These are phyloP conservation scores for Agrochola litura DNA, from an alignment of 2,888 invertebrate genomes.

Conservation along the genomic window DNA sequence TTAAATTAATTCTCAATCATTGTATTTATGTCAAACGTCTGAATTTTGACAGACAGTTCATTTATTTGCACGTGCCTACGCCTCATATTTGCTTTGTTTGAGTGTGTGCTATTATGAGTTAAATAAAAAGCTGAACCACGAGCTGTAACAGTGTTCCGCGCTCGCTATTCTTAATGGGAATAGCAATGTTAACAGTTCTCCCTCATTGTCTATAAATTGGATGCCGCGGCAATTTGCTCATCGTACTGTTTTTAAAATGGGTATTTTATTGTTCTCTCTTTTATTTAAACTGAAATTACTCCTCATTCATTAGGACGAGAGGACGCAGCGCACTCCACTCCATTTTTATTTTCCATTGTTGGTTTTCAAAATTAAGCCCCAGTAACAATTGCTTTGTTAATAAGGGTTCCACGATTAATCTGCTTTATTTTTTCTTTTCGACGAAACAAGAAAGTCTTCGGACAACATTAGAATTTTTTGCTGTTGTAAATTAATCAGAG, in stretches of 20 bases:
- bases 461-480: constrained; percentile 71
- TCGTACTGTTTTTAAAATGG: constrained; percentile 86
- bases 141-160: constrained; percentile 61
- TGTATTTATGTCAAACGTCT: constrained; percentile 17
- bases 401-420: constrained; percentile 85
- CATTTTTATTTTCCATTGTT: constrained; percentile 89
- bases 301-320: constrained; percentile 87
- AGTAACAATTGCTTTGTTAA: constrained; percentile 89
- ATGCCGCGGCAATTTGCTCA: constrained; percentile 84
- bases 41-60: constrained; percentile 3
- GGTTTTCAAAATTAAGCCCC: constrained; percentile 88
- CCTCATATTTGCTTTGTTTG: constrained; percentile 18
- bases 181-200: constrained; percentile 82
- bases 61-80: not conserved
- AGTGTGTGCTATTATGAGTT: constrained; percentile 44
- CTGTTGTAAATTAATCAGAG: constrained; percentile 71
- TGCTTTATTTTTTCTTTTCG: constrained; percentile 78
- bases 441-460: constrained; percentile 74
- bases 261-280: constrained; percentile 88
- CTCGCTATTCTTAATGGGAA: constrained; percentile 76
- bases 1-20: constrained; percentile 32
- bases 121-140: constrained; percentile 63
- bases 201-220: constrained; percentile 85
- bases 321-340: constrained; percentile 84
- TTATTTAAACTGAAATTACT: constrained; percentile 89